Evolutionary conservation across 1,140 invertebrate species (phyloP).

Genomic region (Drosophila ficusphila): DNA sequence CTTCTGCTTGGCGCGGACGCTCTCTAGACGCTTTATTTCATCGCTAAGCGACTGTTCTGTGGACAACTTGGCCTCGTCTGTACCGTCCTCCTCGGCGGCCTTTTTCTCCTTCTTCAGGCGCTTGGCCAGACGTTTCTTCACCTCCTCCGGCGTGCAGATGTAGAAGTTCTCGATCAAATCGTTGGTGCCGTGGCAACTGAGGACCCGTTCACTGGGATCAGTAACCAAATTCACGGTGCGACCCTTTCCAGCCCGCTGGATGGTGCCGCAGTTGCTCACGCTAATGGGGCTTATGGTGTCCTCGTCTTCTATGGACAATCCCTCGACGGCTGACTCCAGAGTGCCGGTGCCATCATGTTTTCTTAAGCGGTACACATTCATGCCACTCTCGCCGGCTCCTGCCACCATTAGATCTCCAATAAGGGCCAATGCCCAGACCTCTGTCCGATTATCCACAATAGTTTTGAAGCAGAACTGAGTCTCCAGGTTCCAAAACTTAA

Average conservation of each 20-base stretch:
- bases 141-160: slow-evolving; percentile 91
- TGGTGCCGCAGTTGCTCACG: slow-evolving; percentile 90
- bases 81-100: slow-evolving; percentile 32
- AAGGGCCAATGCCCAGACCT: slow-evolving; percentile 94
- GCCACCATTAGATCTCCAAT: slow-evolving; percentile 93
- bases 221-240: slow-evolving; percentile 88
- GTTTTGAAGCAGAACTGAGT: slow-evolving; percentile 98
- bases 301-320: slow-evolving; percentile 68
- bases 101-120: slow-evolving; percentile 90
- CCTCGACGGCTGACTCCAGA: slow-evolving; percentile 86
- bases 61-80: slow-evolving; percentile 45
- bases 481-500: slow-evolving; percentile 99
- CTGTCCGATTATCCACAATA: slow-evolving; percentile 91
- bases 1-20: slow-evolving; percentile 88
- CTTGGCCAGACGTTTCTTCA: slow-evolving; percentile 89
- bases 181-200: slow-evolving; percentile 94
- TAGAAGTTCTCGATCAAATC: slow-evolving; percentile 93
- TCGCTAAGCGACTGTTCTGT: slow-evolving; percentile 87
- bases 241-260: slow-evolving; percentile 91
- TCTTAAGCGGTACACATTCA: slow-evolving; percentile 92
- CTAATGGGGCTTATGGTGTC: slow-evolving; percentile 87
- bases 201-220: slow-evolving; percentile 88
- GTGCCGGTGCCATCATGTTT: slow-evolving; percentile 85
- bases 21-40: slow-evolving; percentile 89
- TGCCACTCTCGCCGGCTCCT: slow-evolving; percentile 92